A percentile compares a stretch with the other conserved stretches of the same genome.
phyloP scores from a whole-genome alignment of 2,113 vertebrate genomes.

The Clupea harengus region DNA sequence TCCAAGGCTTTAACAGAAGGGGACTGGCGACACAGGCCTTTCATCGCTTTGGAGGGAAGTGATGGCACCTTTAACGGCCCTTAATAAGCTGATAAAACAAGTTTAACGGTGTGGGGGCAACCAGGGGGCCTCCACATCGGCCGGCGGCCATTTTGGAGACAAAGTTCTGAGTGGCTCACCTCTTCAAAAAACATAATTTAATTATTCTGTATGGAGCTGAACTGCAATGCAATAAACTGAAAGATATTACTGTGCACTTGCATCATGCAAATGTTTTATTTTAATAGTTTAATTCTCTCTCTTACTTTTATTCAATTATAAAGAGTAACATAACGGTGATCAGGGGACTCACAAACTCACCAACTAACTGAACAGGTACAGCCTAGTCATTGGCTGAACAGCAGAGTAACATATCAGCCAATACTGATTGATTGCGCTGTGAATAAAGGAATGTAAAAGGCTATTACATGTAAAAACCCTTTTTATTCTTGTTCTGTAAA shows the following conservation, averaged over 20 bases:
- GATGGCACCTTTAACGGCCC: constrained; percentile 32
- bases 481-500: background rate
- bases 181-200: background rate
- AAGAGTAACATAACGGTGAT: too few relatives aligned
- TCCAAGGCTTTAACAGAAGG: constrained; percentile 7
- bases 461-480: background rate
- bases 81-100: constrained; percentile 33
- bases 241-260: background rate
- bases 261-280: too few relatives aligned
- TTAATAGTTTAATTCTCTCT: too few relatives aligned
- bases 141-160: background rate
- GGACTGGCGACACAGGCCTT: background rate
- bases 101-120: constrained; percentile 20
- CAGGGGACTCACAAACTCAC: too few relatives aligned
- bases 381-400: too few relatives aligned
- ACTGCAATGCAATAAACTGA: background rate
- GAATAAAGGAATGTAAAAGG: background rate
- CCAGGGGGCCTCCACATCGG: background rate
- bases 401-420: too few relatives aligned
- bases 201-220: background rate
- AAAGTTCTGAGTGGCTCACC: background rate
- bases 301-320: too few relatives aligned
- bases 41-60: background rate
- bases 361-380: too few relatives aligned
- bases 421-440: too few relatives aligned